phyloP scores from a whole-genome alignment of 64 coral and sea anemone genomes.

The Stichodactyla helianthus region DNA sequence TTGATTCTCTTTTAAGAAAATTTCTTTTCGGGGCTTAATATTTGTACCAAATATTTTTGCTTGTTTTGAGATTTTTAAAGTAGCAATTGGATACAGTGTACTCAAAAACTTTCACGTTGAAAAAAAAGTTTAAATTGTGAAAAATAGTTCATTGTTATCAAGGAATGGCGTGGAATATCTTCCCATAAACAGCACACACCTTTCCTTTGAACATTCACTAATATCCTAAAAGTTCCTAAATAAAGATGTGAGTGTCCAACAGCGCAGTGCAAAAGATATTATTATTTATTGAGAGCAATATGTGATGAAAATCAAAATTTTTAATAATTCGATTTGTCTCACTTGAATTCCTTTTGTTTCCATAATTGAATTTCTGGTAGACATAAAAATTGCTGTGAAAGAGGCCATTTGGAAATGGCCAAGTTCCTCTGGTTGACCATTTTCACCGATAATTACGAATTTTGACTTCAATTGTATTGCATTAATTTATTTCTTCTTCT shows the following conservation, averaged over 20 bases:
- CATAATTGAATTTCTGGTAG: not conserved
- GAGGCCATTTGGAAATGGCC: not conserved
- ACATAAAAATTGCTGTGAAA: not conserved
- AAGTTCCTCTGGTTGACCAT: too few species aligned
- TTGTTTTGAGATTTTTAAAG: too few species aligned
- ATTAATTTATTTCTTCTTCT: not conserved
- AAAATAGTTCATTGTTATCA: too few species aligned
- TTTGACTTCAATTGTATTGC: not conserved
- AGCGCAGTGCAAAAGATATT: not conserved
- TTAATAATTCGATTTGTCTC: slow-evolving; percentile 5
- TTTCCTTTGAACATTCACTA: not conserved
- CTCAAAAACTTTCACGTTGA: too few species aligned
- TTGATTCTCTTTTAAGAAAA: not conserved
- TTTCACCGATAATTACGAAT: too few species aligned
- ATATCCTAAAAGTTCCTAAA: not conserved
- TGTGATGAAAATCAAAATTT: not conserved
- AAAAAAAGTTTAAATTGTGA: too few species aligned
- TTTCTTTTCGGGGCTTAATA: too few species aligned
- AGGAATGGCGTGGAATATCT: too few species aligned
- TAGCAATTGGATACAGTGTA: too few species aligned
- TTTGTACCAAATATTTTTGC: too few species aligned
- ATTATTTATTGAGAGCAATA: not conserved
- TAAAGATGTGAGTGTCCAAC: not conserved
- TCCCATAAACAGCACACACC: too few species aligned
- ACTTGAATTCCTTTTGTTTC: not conserved